Evolutionary conservation across 2,888 invertebrate species (phyloP).

Genomic region (Hipparchia sbordonii): DNA sequence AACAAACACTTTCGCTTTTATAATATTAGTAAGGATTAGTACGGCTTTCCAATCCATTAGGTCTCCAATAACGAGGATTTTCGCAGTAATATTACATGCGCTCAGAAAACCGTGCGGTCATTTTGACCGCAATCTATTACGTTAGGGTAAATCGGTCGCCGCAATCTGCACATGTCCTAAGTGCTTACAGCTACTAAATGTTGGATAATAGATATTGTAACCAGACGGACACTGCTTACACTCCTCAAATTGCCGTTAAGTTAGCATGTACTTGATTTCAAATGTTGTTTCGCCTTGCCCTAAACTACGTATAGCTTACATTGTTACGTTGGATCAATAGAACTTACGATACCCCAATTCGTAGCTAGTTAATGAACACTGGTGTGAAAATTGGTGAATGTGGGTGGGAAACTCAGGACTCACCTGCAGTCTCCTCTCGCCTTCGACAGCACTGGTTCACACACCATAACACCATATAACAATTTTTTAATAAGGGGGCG

Average conservation of each 20-base stretch:
- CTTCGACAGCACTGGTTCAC: too few species aligned
- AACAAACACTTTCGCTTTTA: too few species aligned
- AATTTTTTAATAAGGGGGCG: too few species aligned
- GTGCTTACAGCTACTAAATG: constrained; percentile 18
- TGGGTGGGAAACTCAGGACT: too few species aligned
- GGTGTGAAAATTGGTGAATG: too few species aligned
- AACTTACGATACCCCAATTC: background rate
- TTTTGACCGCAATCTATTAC: constrained; percentile 20
- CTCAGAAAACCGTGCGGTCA: constrained; percentile 27
- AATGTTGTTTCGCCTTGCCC: background rate
- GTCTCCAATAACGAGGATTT: constrained; percentile 3
- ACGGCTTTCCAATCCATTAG: background rate
- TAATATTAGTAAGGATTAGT: too few species aligned
- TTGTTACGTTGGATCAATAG: background rate
- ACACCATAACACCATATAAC: too few species aligned
- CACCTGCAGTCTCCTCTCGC: too few species aligned
- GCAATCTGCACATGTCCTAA: constrained; percentile 15
- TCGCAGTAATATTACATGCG: constrained; percentile 15
- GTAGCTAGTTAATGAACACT: too few species aligned
- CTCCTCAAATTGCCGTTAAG: constrained; percentile 4
- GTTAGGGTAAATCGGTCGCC: constrained; percentile 15
- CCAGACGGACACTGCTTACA: constrained; percentile 3
- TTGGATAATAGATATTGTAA: constrained; percentile 9
- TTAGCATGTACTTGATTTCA: background rate
- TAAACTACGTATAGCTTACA: background rate